Conservation (phyloP, 2,113 vertebrate genomes). For the Neolamprologus brichardi region DNA sequence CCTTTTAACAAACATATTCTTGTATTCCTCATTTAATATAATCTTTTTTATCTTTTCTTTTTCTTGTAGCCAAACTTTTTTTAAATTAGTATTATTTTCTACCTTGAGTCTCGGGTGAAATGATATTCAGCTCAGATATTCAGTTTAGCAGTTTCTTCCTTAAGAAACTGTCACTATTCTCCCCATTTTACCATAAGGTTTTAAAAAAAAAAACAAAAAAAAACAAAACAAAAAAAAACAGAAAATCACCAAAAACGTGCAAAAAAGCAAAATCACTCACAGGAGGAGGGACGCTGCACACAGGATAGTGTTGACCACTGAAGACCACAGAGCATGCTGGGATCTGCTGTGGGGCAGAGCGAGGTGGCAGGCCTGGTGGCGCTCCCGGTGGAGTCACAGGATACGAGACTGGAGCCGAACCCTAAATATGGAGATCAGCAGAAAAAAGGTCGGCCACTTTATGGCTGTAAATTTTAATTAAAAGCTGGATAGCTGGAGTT, state of each 20-base stretch:
- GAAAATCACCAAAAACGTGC: not conserved
- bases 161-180: not conserved
- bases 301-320: constrained; percentile 93
- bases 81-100: not conserved
- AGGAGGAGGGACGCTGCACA: constrained; percentile 86
- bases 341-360: constrained; percentile 89
- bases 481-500: not conserved
- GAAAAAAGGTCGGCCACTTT: not conserved
- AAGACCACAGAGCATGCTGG: constrained; percentile 96
- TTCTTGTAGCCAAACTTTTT: not conserved
- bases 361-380: constrained; percentile 88
- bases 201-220: accelerated
- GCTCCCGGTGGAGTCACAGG: constrained; percentile 84
- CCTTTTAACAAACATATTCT: not conserved
- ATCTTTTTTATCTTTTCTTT: not conserved
- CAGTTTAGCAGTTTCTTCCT: not conserved
- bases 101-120: not conserved
- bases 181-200: not conserved
- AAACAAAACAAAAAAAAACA: accelerated
- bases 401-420: constrained; percentile 89
- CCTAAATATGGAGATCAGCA: constrained; percentile 74
- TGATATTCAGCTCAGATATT: not conserved
- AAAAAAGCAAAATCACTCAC: constrained; percentile 56
- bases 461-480: not conserved
- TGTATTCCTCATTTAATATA: not conserved